Conservation (phyloP, 2,113 vertebrate species). For the Seriola quinqueradiata region DNA sequence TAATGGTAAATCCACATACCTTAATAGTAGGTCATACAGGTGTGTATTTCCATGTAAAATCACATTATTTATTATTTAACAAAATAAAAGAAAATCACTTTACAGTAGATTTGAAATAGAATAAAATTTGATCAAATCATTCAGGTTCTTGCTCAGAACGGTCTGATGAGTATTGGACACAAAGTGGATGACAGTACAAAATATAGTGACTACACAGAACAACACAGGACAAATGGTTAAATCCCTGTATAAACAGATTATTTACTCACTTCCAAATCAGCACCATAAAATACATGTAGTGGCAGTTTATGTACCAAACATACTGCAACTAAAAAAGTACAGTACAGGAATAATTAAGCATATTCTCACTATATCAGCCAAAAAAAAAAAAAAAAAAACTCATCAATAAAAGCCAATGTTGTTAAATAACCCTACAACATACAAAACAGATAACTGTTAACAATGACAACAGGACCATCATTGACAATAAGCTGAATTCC, state of each 20-base stretch:
- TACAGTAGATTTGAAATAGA: slow-evolving; percentile 79
- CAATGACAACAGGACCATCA: slow-evolving; percentile 43
- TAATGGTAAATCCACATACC: slow-evolving; percentile 35
- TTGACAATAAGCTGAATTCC: slow-evolving; percentile 61
- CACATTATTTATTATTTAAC: slow-evolving; percentile 60
- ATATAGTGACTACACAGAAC: slow-evolving; percentile 42
- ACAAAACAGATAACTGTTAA: slow-evolving; percentile 51
- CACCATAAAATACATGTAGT: slow-evolving; percentile 87
- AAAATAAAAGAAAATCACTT: slow-evolving; percentile 51
- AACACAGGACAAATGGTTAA: slow-evolving; percentile 74
- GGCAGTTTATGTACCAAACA: slow-evolving; percentile 85
- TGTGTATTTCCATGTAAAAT: slow-evolving; percentile 30
- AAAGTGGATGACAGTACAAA: slow-evolving; percentile 75
- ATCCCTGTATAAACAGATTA: slow-evolving; percentile 85
- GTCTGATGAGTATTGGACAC: slow-evolving; percentile 68
- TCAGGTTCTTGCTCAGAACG: slow-evolving; percentile 74
- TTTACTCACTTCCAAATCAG: slow-evolving; percentile 84
- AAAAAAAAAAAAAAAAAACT: slow-evolving; percentile 60
- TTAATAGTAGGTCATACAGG: slow-evolving; percentile 1
- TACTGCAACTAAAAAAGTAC: slow-evolving; percentile 76
- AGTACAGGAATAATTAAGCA: slow-evolving; percentile 83
- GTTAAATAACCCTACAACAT: slow-evolving; percentile 79
- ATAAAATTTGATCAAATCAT: slow-evolving; percentile 61
- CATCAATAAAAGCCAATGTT: slow-evolving; percentile 65
- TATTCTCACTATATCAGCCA: slow-evolving; percentile 77